Base-by-base conservation (phyloP, 1,140 invertebrate species). In the Phocides pigmalion region DNA sequence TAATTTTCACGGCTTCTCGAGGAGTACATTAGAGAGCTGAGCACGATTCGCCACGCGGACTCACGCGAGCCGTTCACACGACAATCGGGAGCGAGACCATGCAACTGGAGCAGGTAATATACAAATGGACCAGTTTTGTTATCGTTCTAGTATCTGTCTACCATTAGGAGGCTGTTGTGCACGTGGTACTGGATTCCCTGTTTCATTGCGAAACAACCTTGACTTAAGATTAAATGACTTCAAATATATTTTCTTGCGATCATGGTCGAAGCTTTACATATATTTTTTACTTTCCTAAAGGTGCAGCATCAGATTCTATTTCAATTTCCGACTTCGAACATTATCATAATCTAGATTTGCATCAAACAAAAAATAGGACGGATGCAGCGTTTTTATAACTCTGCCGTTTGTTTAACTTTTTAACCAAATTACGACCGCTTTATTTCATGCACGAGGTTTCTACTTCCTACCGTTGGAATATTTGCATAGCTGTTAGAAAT, bases 101-200 rank as follows among this genome's bases (percentile, higher is more conserved):
- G 19, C 67, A 88, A 87, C 76, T 89, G 66, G 86, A 89, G 79
- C 88, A 81, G 54, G 72, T 80, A 87, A 88, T 85, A 79, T 81
- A 80, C 63, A 70, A 81, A 79, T 79, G 75, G 63, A 82, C 79
- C 70, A 73, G 72, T 81, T 84, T 77, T 68, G 16, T 41, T 41
- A 19, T n/a, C 4, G 14, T 12, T 41, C 9, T 5, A n/a, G 15
- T 50, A 2, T 16, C 20, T 44, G 16, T 49, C 44, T 41, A 6
- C 12, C n/a, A 22, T 14, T 53, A 15, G 8, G 35, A 39, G 19
- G 42, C 63, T 50, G 46, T 68, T 66, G 49, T 65, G 46, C 58
- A 61, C 61, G 61, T 66, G 51, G 32, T 68, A 56, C 41, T 73
- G 47, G 62, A 75, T 76, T 74, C 62, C 61, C 72, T 62, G 35